Base-by-base conservation (phyloP, 2,888 invertebrate species). In the Xestia c-nigrum region DNA sequence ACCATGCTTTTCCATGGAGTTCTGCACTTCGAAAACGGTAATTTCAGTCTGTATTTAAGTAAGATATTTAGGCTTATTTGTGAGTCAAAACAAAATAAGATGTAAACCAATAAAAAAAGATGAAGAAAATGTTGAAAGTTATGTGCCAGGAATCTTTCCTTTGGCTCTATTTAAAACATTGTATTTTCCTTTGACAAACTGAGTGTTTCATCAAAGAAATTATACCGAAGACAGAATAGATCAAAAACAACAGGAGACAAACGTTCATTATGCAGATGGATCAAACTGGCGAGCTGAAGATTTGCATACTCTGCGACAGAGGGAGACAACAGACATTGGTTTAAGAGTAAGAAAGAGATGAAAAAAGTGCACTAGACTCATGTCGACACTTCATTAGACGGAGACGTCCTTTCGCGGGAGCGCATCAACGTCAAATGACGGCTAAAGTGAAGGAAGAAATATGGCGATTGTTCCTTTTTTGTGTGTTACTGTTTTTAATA, bases 191-290 rank as follows among this genome's bases (percentile, higher is more conserved):
- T 46, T 55, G 19, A 21, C 6, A 6, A 46, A 43, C 40, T 31
- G 24, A 52, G 47, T 77, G 40, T 84, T 65, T 65, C 74, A 38
- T 57, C 31, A 78, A 79, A n/a, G 5, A 70, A 80, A 63, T 69
- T 55, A 43, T 40, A 52, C 40, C 5, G 19, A 69, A 59, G 55
- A 72, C 21, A 73, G n/a, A 71, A 76, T 21, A 59, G 19, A 77
- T 70, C 57, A 50, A 57, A 78, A 76, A 76, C 68, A 76, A 70
- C 59, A 64, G 50, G 78, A 79, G 73, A 79, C 74, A 82, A 86
- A 88, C 86, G 88, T 94, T 94, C 94, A 94, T 93, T 94, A 94
- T 89, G 90, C 89, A 90, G 90, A 92, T 90, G 92, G 91, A 93
- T 93, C 90, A 91, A 91, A 91, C 89, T 89, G 88, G 87, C 87